Base-by-base conservation (phyloP, 1,140 invertebrate species). In the Drosophila ercepeae region DNA sequence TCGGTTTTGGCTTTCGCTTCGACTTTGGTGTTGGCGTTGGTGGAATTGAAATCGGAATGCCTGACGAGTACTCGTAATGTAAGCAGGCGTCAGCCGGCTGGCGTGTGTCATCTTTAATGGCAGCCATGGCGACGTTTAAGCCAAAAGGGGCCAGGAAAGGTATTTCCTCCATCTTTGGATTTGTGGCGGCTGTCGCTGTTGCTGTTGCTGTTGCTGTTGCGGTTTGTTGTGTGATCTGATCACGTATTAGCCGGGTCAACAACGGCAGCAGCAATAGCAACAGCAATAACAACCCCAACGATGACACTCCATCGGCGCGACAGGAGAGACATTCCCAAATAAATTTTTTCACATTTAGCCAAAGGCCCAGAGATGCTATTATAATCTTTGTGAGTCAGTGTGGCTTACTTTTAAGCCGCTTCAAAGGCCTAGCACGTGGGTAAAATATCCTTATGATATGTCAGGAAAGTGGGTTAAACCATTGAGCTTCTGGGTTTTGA, bases 41-140 rank as follows among this genome's bases (percentile, higher is more conserved):
- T 25, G 48, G 27, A 59, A 71, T 51, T 63, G 77, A 51, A 68
- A 84, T 53, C 60, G 71, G 70, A 86, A 79, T 84, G 83, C 72
- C 68, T 73, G 53, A 29, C 50, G 68, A 67, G 64, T 45, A 13
- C 64, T 50, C 58, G 69, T 74, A 84, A 86, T 86, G 59, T 84
- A 73, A 65, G 72, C 81, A 84, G 81, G 81, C 81, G 81, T 81
- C 81, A 76, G 63, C 65, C 70, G 82, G 81, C 81, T 86, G 76
- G 72, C 81, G 63, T 84, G 81, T 84, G 81, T 76, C 63, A 75
- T 50, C 58, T 68, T 84, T 86, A 81, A 86, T 86, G 82, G 81
- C 76, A 46, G 59, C 72, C 58, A 46, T 84, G 81, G 76, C 81
- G 82, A 76, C 82, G 51, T 18, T 9, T 9, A 42, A 42, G 36